phyloP scores from a whole-genome alignment of 2,797 vertebrate species.

The Paramormyrops hopkinsi region DNA sequence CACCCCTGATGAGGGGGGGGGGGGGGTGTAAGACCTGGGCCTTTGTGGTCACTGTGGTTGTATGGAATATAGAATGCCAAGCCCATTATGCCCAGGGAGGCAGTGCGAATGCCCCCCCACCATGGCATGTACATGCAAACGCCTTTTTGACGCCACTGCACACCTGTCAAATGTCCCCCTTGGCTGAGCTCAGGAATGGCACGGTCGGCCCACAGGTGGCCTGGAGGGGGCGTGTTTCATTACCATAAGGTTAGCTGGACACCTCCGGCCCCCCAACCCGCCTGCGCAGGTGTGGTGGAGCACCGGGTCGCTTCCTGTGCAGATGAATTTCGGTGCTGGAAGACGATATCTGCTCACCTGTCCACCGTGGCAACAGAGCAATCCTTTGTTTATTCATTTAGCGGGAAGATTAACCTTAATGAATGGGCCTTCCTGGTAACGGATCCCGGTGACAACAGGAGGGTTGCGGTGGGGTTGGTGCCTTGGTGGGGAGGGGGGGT shows the following conservation, averaged over 20 bases:
- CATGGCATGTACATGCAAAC: neutral
- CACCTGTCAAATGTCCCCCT: neutral
- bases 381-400: constrained; percentile 95
- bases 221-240: neutral
- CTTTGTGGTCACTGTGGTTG: neutral
- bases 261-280: constrained; percentile 45
- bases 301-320: constrained; percentile 87
- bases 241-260: neutral
- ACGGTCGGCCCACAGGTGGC: neutral
- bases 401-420: constrained; percentile 78
- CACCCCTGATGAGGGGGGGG: neutral
- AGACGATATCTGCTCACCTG: constrained; percentile 94
- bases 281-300: constrained; percentile 77
- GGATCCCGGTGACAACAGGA: constrained; percentile 71
- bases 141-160: neutral
- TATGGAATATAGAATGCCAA: neutral
- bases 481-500: constrained; percentile 59
- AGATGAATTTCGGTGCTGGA: constrained; percentile 73
- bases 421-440: constrained; percentile 76
- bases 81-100: neutral
- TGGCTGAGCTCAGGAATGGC: neutral
- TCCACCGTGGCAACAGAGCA: constrained; percentile 76
- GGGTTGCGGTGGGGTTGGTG: constrained; percentile 52
- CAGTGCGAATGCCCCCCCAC: neutral
- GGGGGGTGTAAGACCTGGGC: neutral